A percentile compares a stretch with the other conserved stretches of the same genome.
Evolutionary conservation across 2,888 invertebrate genomes (phyloP).

Genomic region (Mesopsocus fuscifrons): DNA sequence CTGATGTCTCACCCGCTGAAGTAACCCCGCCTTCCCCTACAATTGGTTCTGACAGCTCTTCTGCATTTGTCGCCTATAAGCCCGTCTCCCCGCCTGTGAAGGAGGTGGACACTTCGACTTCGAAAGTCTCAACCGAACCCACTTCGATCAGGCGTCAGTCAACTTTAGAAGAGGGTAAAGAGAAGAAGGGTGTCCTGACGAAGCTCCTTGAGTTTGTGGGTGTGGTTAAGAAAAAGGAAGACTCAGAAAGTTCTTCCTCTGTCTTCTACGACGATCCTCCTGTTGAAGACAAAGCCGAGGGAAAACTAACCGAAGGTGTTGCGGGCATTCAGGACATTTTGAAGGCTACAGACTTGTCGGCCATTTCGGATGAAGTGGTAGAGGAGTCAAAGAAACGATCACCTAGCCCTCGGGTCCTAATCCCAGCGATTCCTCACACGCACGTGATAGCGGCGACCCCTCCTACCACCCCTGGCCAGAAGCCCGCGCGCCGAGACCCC

Average conservation of each 20-base stretch:
- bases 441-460: neutral
- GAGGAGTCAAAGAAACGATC: neutral
- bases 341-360: neutral
- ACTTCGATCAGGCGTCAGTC: neutral
- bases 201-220: slow-evolving; percentile 6
- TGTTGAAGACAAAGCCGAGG: slow-evolving; percentile 1
- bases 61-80: neutral
- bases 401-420: neutral
- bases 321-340: neutral
- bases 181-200: slow-evolving; percentile 3
- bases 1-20: too few species aligned
- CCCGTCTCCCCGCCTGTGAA: too few species aligned
- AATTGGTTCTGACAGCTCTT: neutral
- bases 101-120: too few species aligned
- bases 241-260: neutral
- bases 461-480: neutral
- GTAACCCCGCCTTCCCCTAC: too few species aligned
- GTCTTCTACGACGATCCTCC: slow-evolving; percentile 3
- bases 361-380: neutral
- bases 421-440: neutral
- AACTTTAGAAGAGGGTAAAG: neutral
- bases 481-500: neutral
- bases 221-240: neutral
- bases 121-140: neutral
- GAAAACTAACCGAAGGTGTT: too few species aligned